Percentiles rank a stretch among this genome's conserved stretches.
Conservation (phyloP, 1,140 invertebrate genomes). For the Drosophila seguyi region DNA sequence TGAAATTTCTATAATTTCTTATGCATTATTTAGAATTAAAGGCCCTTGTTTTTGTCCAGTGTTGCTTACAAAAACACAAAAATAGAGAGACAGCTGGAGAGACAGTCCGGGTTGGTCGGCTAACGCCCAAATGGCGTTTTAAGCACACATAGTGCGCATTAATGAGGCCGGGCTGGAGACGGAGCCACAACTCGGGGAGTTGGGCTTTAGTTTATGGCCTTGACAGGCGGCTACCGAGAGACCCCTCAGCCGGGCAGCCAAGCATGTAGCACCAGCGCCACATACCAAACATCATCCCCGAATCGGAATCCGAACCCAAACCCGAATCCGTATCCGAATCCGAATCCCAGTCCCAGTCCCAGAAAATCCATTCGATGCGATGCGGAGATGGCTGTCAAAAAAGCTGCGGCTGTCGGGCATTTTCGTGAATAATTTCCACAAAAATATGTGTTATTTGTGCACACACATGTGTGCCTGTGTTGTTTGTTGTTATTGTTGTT, state of each 20-base stretch:
- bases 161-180: constrained; percentile 35
- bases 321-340: background rate
- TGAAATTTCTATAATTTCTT: background rate
- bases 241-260: constrained; percentile 37
- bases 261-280: constrained; percentile 22
- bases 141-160: constrained; percentile 59
- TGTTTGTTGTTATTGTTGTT: constrained; percentile 10
- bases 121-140: constrained; percentile 62
- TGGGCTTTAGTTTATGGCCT: constrained; percentile 63
- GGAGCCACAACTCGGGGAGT: constrained; percentile 15
- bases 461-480: constrained; percentile 20
- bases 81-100: constrained; percentile 26
- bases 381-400: constrained; percentile 62
- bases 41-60: constrained; percentile 7
- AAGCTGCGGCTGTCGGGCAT: constrained; percentile 56
- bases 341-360: constrained; percentile 1
- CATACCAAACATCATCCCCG: constrained; percentile 27
- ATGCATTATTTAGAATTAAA: constrained; percentile 1
- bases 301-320: background rate
- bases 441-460: constrained; percentile 33
- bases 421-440: constrained; percentile 51
- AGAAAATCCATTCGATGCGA: constrained; percentile 19
- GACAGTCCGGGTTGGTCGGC: constrained; percentile 21
- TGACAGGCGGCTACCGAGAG: constrained; percentile 16
- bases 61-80: constrained; percentile 6